Base-by-base conservation (phyloP, 37 sponge, comb jelly and placozoan genomes). In the Crambe crambe region DNA sequence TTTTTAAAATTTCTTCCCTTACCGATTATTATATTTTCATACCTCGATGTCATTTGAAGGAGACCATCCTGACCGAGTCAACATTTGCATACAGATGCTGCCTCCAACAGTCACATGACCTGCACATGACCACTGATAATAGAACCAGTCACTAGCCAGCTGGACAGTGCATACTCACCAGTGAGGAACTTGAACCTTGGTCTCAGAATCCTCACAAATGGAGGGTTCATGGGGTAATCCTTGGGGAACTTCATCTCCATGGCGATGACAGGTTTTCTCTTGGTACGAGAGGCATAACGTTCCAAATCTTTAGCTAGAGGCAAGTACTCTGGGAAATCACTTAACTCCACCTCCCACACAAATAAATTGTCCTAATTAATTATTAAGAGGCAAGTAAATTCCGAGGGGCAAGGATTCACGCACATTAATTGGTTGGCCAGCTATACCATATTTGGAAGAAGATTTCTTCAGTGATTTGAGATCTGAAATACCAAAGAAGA, bases 201-300 rank as follows among this genome's bases (percentile, higher is more conserved):
- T 59, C 85, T 43, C n/a, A 90, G 23, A 18, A 93, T 83, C 29
- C 94, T 78, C 18, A 93, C 87, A 74, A 93, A 93, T 0, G 94
- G 94, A 47, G 94, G 94, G 57, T 57, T 73, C 87, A 93, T 89
- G 25, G 94, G 94, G 58, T 93, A 93, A 70, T 93, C 87, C 39
- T 93, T 86, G 25, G 94, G 94, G 58, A 93, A 93, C 71, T 85
- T 85, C 94, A 93, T 93, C 80, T 93, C 94, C 64, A 93, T 8
- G 22, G 81, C 37, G 9, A 90, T 61, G n/a, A 90, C 91, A 40
- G 91, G 87, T 83, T 93, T 86, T 78, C 87, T 84, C 3, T 73
- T 82, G 74, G 63, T 60, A 20, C 35, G 70, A 2, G 70, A 39
- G 6, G 94, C 94, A 43, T 89, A 93, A 36, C 56, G 22, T 30